Evolutionary conservation across 1,140 invertebrate genomes (phyloP).

Genomic region (Belonocnema kinseyi): DNA sequence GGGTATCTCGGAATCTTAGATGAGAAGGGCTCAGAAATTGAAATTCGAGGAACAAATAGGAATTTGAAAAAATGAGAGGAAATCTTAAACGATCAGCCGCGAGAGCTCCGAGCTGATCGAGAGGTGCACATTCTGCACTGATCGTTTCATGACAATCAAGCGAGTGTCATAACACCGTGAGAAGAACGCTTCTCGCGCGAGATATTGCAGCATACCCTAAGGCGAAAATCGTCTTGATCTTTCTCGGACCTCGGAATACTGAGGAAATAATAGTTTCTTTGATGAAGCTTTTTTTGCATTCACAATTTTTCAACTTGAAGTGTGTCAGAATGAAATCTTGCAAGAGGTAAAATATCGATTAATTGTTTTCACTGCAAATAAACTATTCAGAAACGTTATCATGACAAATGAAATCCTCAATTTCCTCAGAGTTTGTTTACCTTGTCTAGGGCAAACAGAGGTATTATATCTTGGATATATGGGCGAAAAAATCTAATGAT

Average conservation of each 20-base stretch:
- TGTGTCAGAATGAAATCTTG: too few relatives aligned
- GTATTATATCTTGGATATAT: too few relatives aligned
- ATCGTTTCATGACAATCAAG: conserved; percentile 39
- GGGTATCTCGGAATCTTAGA: background rate
- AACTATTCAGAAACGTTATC: too few relatives aligned
- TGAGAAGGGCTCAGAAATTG: background rate
- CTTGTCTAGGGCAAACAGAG: too few relatives aligned
- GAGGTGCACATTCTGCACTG: conserved; percentile 31
- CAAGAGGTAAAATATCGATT: too few relatives aligned
- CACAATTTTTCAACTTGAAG: background rate
- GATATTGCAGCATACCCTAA: conserved; percentile 13
- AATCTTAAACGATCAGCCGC: background rate
- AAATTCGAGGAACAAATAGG: background rate
- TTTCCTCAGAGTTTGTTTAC: too few relatives aligned
- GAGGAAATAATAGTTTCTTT: conserved; percentile 19
- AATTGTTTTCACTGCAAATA: too few relatives aligned
- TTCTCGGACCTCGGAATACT: conserved; percentile 17
- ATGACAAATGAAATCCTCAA: too few relatives aligned
- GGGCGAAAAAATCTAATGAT: background rate
- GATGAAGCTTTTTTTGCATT: conserved; percentile 9
- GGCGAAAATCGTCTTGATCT: conserved; percentile 30
- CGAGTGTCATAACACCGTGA: conserved; percentile 35
- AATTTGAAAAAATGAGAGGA: background rate
- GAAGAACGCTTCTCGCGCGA: conserved; percentile 11
- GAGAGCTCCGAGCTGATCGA: background rate